A percentile compares a stretch with the other conserved stretches of the same genome.
phyloP scores from a whole-genome alignment of 2,888 invertebrate species.

The Drosophila neutralis region DNA sequence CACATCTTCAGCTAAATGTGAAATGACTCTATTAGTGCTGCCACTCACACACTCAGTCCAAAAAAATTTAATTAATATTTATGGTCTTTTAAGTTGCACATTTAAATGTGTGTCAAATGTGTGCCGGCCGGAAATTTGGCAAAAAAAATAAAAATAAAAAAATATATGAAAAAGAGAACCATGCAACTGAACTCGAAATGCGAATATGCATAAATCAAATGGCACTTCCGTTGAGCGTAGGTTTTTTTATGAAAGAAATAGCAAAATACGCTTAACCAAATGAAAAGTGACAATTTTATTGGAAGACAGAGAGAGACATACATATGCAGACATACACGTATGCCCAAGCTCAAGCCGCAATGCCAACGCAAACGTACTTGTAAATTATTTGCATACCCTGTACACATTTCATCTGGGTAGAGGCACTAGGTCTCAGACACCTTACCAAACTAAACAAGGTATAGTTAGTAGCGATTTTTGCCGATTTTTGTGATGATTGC shows the following conservation, averaged over 20 bases:
- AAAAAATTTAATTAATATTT: conserved; percentile 54
- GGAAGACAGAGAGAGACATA: conserved; percentile 45
- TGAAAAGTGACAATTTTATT: conserved; percentile 79
- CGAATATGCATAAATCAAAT: conserved; percentile 75
- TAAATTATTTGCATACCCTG: conserved; percentile 35
- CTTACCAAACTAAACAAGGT: not conserved
- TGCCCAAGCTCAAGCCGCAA: conserved; percentile 34
- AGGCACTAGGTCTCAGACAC: not conserved
- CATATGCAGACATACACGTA: not conserved
- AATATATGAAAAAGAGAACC: conserved; percentile 4
- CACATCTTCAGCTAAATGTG: conserved; percentile 38
- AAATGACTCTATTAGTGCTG: conserved; percentile 53
- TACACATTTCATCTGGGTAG: not conserved
- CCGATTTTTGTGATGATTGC: too few relatives aligned
- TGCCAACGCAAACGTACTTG: conserved; percentile 47
- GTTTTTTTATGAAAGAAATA: conserved; percentile 28
- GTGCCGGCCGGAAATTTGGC: conserved; percentile 67
- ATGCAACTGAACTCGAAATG: conserved; percentile 58
- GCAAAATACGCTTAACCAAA: conserved; percentile 35
- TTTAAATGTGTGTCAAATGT: conserved; percentile 69
- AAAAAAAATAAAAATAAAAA: conserved; percentile 30
- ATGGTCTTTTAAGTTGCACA: conserved; percentile 57
- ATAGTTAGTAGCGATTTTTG: too few relatives aligned
- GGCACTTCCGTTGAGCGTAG: conserved; percentile 70
- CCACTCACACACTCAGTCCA: not conserved